Base-by-base conservation (phyloP, 2,888 invertebrate genomes). In the Eulithis prunata region DNA sequence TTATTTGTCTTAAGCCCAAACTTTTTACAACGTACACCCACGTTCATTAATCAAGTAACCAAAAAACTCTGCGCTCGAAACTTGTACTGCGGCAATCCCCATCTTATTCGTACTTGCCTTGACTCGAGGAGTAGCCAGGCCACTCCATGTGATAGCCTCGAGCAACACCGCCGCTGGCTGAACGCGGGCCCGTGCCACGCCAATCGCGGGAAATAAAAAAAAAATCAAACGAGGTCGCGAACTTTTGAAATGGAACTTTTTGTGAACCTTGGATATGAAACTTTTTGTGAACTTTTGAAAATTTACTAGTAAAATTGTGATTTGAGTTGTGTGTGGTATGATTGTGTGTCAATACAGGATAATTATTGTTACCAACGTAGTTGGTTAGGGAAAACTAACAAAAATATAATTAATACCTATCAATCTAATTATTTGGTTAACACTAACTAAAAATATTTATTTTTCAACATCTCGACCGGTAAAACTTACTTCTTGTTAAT, bases 141-240 rank as follows among this genome's bases (percentile, higher is more conserved):
- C 87, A 87, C 90, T 90, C 89, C 92, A 92, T 91, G 92, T 90
- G 92, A 92, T 88, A 87, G 92, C 92, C 92, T 75, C 90, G 90
- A 91, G 92, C 92, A 85, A 85, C 86, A 82, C 85, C 56, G 59
- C 64, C 64, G 86, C 85, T 77, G 84, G 63, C 64, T n/a, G 64
- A 64, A 63, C 72, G 79, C 77, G 82, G 62, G 82, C 87, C 85
- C 87, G 85, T 86, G 71, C 73, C 72, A 49, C n/a, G 71, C 67
- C 66, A 32, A 14, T 75, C 83, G 87, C 88, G 88, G 83, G 82
- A 87, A 86, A 79, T 81, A 78, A 67, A 71, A 81, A 83, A 61
- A 58, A 64, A 57, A 7, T 5, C 49, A 59, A 64, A 60, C 38
- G n/a, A 28, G 38, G 38, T 47, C 65, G 59, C 64, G 36, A 62